A percentile compares a stretch with the other conserved stretches of the same genome.
These are phyloP conservation scores for Etheostoma perlongum DNA, from an alignment of 2,797 vertebrate species.

Conservation along the genomic window DNA sequence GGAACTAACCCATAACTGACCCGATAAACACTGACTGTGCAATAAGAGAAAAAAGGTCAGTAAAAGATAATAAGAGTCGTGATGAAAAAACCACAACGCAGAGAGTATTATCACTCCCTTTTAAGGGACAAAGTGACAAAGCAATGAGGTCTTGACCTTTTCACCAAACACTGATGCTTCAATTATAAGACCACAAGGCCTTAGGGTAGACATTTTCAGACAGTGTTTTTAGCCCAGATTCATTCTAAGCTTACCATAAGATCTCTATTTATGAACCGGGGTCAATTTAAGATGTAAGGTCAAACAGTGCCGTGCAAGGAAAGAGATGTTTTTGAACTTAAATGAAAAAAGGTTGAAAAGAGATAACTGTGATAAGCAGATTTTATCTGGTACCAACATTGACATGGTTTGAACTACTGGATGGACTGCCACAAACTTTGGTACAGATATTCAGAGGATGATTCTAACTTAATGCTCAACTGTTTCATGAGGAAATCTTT, in stretches of 20 bases:
- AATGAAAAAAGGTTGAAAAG: not conserved
- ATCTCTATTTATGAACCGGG: slow-evolving; percentile 1
- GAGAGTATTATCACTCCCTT: slow-evolving; percentile 30
- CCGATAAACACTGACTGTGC: slow-evolving; percentile 61
- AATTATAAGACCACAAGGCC: slow-evolving; percentile 43
- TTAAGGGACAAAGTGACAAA: slow-evolving; percentile 25
- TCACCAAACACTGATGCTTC: slow-evolving; percentile 38
- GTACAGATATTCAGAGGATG: not conserved
- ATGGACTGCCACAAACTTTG: not conserved
- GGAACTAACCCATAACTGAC: slow-evolving; percentile 66
- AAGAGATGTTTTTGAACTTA: slow-evolving; percentile 8
- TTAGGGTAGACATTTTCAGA: slow-evolving; percentile 17
- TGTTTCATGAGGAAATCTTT: too few relatives aligned
- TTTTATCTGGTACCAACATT: not conserved
- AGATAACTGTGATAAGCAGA: not conserved
- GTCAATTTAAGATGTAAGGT: slow-evolving; percentile 30
- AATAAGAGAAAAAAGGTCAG: slow-evolving; percentile 51
- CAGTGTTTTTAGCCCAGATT: slow-evolving; percentile 35
- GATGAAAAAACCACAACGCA: slow-evolving; percentile 34
- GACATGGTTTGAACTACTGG: not conserved
- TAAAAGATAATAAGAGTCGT: slow-evolving; percentile 41
- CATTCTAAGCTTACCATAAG: slow-evolving; percentile 11
- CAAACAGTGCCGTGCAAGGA: slow-evolving; percentile 2
- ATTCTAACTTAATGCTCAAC: too few relatives aligned
- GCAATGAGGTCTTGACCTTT: slow-evolving; percentile 45